Evolutionary conservation across 1,140 invertebrate species (phyloP), one percentile per base, ranked within the genome.

Genomic region (Neoseiulus cucumeris): DNA sequence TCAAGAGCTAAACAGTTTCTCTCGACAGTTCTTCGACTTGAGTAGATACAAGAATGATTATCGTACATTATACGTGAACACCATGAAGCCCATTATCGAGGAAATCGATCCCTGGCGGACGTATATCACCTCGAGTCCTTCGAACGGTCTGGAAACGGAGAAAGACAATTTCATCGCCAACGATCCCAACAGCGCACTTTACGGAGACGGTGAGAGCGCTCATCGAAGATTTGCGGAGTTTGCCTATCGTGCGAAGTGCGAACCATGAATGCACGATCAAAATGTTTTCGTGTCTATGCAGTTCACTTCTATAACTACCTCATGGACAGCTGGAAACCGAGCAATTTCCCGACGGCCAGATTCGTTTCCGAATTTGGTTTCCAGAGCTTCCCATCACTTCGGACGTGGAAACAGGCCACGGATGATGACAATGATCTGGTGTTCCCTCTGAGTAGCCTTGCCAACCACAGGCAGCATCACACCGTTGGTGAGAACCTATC

Each of bases 331-430:
- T 98, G 91, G 90, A 75, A 87, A 68, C 78, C 82, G 18, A 81
- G 78, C 44, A 83, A 80, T 7, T 95, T 85, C 75, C 87, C 87
- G 0, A 80, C 79, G 14, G 82, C 89, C 0, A 80, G 93, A 68
- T 95, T 98, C 76, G 82, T 85, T 18, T 94, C 92, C 0, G 95
- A 98, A 75, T 98, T 94, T 74, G 95, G 95, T 12, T 86, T 91
- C 69, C 91, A 97, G 75, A 88, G 91, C 2, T 78, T 88, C 42
- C 90, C 92, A 0, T 84, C 83, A 5, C 74, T 83, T 14, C 74
- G 77, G 29, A 82, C 85, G 2, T 76, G 86, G 70, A 71, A 68
- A 67, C 79, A 79, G 20, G 82, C 80, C 0, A 80, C 81, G 1
- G 71, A 29, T 9, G 9, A n/a, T 14, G 41, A 39, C 68, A 73